Evolutionary conservation across 2,888 invertebrate genomes (phyloP), one percentile per base, ranked within the genome.

Genomic region (Micoletzkya japonica): DNA sequence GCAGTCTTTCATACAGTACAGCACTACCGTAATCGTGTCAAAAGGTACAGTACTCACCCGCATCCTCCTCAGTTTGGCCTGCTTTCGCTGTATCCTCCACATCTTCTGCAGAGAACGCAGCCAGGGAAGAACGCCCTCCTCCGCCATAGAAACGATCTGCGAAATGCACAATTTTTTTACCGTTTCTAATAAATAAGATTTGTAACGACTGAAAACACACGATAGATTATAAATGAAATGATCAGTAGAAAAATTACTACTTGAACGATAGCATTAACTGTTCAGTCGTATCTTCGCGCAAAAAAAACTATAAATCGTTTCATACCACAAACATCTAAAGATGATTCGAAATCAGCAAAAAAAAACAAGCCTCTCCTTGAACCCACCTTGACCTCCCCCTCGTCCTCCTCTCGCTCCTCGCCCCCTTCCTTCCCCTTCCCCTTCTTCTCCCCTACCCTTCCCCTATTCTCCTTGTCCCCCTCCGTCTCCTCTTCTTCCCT

Each of bases 101-200:
- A 78, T 78, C 58, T 74, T 70, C 61, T 81, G 82, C 32, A 82
- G 58, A 59, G 74, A 79, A 28, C 63, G 52, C n/a, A 82, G 71
- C 83, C 83, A 83, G 52, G 75, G 77, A 32, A 75, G 71, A 67
- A 83, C 82, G 3, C 83, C 83, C 58, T 83, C 77, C 2, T 75
- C 72, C 1, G 63, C 70, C 70, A 82, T 66, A 2, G 64, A 66
- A 1, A 74, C 28, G 68, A 66, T 49, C 64, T 66, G 64, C n/a
- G 49, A 0, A 4, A 17, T 7, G 28, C 17, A 30, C 37, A 17
- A n/a, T n/a, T n/a, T n/a, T n/a, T n/a, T n/a, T n/a, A n/a, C n/a
- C n/a, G n/a, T n/a, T n/a, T n/a, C n/a, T 20, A 17, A 14, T 44
- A 17, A 44, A 32, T 1, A 56, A 2, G 30, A 30, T 1, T 10